Evolutionary conservation across 2,113 vertebrate genomes (phyloP).

Genomic region (Gallinago undulata): DNA sequence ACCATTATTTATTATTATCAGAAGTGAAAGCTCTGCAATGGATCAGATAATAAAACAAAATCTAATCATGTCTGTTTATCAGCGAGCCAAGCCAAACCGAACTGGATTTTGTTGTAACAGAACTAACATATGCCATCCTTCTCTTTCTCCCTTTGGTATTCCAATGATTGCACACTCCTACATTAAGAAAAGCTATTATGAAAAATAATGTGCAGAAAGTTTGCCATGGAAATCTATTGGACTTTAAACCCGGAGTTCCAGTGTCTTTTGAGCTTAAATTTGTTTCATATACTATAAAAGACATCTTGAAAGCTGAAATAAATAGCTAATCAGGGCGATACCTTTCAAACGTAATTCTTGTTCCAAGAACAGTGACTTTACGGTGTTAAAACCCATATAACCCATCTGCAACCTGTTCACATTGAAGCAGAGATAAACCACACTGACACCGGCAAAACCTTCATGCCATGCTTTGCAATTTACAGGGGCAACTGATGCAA

Average conservation of each 20-base stretch:
- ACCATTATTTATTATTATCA: conserved; percentile 50
- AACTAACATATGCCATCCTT: neutral
- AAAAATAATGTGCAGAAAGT: neutral
- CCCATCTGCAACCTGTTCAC: neutral
- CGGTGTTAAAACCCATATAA: neutral
- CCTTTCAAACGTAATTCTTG: neutral
- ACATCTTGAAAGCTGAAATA: neutral
- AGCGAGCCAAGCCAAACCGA: conserved; percentile 21
- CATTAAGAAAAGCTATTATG: neutral
- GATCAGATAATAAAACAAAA: conserved; percentile 28
- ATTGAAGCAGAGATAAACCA: neutral
- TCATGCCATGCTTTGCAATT: neutral
- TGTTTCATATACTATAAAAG: neutral
- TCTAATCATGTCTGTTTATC: conserved; percentile 41
- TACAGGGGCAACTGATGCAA: neutral
- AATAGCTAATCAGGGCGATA: neutral
- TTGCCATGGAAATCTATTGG: neutral
- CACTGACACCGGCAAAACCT: neutral
- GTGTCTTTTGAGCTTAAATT: neutral
- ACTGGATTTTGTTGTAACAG: conserved; percentile 27
- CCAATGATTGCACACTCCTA: neutral
- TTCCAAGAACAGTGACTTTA: neutral
- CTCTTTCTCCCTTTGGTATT: neutral
- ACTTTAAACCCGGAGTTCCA: neutral
- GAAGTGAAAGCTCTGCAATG: conserved; percentile 48